These are phyloP conservation scores for Archegozetes longisetosus DNA, from an alignment of 1,140 invertebrate genomes.

Conservation along the genomic window DNA sequence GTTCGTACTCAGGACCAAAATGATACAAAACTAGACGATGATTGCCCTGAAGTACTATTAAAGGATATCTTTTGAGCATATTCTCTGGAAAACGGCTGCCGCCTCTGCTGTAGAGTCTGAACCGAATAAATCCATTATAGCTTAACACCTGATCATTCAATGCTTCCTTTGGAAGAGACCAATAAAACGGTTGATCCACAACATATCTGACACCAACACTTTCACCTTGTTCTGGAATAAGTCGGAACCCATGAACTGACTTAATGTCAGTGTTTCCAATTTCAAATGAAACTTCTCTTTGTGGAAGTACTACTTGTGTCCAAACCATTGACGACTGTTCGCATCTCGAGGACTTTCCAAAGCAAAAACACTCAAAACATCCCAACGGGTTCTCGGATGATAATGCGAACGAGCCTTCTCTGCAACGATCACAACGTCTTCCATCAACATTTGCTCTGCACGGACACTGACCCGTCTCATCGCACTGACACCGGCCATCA, in stretches of 20 bases:
- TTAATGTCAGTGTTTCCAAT: constrained; percentile 22
- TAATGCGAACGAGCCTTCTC: constrained; percentile 60
- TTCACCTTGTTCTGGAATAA: constrained; percentile 46
- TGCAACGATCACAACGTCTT: constrained; percentile 62
- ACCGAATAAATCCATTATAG: constrained; percentile 77
- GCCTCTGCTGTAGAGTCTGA: constrained; percentile 50
- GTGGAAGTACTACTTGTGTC: constrained; percentile 35
- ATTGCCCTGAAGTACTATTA: constrained; percentile 69
- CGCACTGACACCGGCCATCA: constrained; percentile 40
- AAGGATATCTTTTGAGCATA: constrained; percentile 49
- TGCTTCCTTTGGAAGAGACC: constrained; percentile 62
- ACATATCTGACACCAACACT: constrained; percentile 48
- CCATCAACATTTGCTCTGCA: constrained; percentile 73
- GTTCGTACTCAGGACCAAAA: constrained; percentile 37
- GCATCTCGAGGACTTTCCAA: constrained; percentile 56
- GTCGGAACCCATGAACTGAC: constrained; percentile 33
- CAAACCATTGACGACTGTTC: constrained; percentile 57
- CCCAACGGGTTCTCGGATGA: constrained; percentile 47
- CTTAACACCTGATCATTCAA: constrained; percentile 71
- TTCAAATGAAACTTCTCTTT: constrained; percentile 18
- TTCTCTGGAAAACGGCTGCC: constrained; percentile 37
- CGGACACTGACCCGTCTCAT: constrained; percentile 57
- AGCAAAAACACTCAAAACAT: constrained; percentile 79
- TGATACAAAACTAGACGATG: constrained; percentile 56
- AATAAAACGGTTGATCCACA: constrained; percentile 63